Percentiles rank a stretch among this genome's conserved stretches.
Evolutionary conservation across 2,888 invertebrate species (phyloP).

Genomic region (Pammene aurita): DNA sequence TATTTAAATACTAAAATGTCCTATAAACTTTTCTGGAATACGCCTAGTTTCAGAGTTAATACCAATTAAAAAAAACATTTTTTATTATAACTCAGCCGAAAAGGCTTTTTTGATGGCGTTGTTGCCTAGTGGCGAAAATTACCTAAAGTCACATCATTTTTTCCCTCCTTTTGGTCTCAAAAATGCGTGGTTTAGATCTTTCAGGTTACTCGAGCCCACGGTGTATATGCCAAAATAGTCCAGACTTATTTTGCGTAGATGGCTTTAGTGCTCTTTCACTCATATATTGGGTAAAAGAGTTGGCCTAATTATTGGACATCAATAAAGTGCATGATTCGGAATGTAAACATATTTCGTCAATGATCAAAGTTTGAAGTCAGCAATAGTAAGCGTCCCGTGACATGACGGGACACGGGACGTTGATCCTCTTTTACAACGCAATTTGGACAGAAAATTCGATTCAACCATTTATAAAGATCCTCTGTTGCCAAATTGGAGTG

Average conservation of each 20-base stretch:
- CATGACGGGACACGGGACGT: neutral
- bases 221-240: slow-evolving; percentile 22
- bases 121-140: too few relatives aligned
- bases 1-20: too few relatives aligned
- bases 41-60: too few relatives aligned
- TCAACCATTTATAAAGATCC: slow-evolving; percentile 22
- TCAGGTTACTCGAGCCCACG: too few relatives aligned
- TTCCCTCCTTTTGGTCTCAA: too few relatives aligned
- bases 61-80: too few relatives aligned
- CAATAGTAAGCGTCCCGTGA: slow-evolving; percentile 8
- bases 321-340: slow-evolving; percentile 10
- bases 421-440: slow-evolving; percentile 15
- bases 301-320: neutral
- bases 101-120: too few relatives aligned
- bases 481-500: neutral
- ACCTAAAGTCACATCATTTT: too few relatives aligned
- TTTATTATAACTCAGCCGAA: too few relatives aligned
- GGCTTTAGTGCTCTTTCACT: slow-evolving; percentile 9
- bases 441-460: slow-evolving; percentile 12
- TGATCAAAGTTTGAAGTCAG: slow-evolving; percentile 12
- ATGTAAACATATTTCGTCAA: slow-evolving; percentile 21
- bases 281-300: neutral
- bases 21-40: too few relatives aligned
- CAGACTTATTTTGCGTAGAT: neutral
- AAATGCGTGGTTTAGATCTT: too few relatives aligned